These are phyloP conservation scores for Standfussiana lucernea DNA, from an alignment of 2,888 invertebrate genomes.

Conservation along the genomic window DNA sequence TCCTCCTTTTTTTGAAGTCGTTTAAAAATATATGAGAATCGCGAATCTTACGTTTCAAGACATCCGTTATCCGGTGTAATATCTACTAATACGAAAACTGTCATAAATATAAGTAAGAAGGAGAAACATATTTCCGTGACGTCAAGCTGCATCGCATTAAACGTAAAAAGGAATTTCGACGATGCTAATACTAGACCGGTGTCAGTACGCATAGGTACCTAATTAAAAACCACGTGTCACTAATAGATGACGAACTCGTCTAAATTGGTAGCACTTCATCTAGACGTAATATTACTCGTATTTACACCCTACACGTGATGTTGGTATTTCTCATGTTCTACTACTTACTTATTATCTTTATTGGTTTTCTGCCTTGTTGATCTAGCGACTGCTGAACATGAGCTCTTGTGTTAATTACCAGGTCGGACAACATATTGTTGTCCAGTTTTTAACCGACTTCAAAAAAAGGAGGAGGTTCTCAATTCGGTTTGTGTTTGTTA, in stretches of 20 bases:
- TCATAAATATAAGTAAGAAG: too few species aligned
- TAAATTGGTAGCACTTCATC: slow-evolving; percentile 24
- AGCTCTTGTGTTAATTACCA: background rate
- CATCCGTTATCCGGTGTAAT: too few species aligned
- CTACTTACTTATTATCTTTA: background rate
- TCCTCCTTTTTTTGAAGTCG: too few species aligned
- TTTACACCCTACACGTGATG: background rate
- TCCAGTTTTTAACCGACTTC: too few species aligned
- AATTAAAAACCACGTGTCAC: slow-evolving; percentile 22
- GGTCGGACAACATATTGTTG: too few species aligned
- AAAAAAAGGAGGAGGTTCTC: too few species aligned
- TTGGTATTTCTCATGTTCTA: background rate
- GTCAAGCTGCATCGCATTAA: background rate
- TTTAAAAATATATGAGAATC: too few species aligned
- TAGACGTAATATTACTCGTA: background rate
- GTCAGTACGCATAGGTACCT: slow-evolving; percentile 7
- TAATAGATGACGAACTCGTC: slow-evolving; percentile 18
- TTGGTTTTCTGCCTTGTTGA: background rate
- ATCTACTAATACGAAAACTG: too few species aligned
- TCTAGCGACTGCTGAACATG: background rate
- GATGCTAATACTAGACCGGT: background rate
- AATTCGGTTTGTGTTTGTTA: too few species aligned
- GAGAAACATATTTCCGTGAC: background rate
- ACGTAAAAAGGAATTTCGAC: background rate
- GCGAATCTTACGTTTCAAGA: too few species aligned